Evolutionary conservation across 2,797 vertebrate genomes (phyloP).

Genomic region (Tarsius wallacei): DNA sequence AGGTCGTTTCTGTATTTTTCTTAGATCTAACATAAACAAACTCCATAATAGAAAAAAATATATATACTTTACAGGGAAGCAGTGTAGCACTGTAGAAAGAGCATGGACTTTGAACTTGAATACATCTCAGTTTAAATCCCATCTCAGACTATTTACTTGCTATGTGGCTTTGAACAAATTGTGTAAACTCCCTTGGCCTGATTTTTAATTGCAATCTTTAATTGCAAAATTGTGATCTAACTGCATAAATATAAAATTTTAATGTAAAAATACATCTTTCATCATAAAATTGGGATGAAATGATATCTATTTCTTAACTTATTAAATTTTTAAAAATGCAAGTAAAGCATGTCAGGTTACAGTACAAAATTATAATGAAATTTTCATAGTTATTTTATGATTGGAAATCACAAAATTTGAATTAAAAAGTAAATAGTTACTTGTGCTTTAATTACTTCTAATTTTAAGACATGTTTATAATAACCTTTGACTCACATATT

Average conservation of each 20-base stretch:
- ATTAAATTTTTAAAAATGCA: not conserved
- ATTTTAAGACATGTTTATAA: not conserved
- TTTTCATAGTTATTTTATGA: not conserved
- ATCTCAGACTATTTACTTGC: not conserved
- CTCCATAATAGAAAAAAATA: not conserved
- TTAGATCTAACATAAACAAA: slow-evolving; percentile 1
- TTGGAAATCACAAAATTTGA: not conserved
- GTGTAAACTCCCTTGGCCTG: not conserved
- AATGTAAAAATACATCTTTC: not conserved
- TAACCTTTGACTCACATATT: not conserved
- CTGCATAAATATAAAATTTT: not conserved
- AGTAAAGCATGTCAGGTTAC: not conserved
- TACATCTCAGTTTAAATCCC: not conserved
- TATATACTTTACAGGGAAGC: not conserved
- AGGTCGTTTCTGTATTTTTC: slow-evolving; percentile 7
- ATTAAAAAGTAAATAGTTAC: not conserved
- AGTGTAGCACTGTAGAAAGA: not conserved
- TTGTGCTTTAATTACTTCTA: not conserved
- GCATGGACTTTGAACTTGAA: not conserved
- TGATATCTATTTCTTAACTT: not conserved
- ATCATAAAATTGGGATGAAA: not conserved
- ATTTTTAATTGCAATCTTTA: not conserved
- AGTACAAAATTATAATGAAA: not conserved
- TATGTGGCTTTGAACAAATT: not conserved
- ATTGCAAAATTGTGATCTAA: not conserved